Percentiles rank a stretch among this genome's conserved stretches.
phyloP scores from a whole-genome alignment of 2,797 vertebrate species.

The Betta splendens region DNA sequence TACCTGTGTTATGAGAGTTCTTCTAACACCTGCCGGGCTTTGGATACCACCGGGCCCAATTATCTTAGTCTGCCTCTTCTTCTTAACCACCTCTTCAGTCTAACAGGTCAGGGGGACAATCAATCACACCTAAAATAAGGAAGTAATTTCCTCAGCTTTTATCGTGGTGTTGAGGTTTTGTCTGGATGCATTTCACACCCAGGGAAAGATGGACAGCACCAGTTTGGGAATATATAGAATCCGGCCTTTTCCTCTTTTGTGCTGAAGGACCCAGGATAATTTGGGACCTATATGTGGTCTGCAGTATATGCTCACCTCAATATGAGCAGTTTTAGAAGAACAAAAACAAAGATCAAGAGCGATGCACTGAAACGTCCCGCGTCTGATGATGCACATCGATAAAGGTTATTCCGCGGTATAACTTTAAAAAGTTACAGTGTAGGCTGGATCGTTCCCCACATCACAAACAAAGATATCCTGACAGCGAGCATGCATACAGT shows the following conservation, averaged over 20 bases:
- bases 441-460: slow-evolving; percentile 50
- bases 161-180: slow-evolving; percentile 67
- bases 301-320: slow-evolving; percentile 46
- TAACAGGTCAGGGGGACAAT: slow-evolving; percentile 80
- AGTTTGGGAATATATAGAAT: slow-evolving; percentile 57
- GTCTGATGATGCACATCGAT: slow-evolving; percentile 39
- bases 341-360: slow-evolving; percentile 42
- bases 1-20: slow-evolving; percentile 68
- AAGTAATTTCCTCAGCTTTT: slow-evolving; percentile 78
- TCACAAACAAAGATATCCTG: slow-evolving; percentile 34
- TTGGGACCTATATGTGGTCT: slow-evolving; percentile 52
- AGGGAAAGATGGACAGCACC: slow-evolving; percentile 48
- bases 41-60: slow-evolving; percentile 81
- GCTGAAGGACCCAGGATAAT: slow-evolving; percentile 51
- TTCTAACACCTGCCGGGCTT: slow-evolving; percentile 77
- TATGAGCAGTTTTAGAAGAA: slow-evolving; percentile 32
- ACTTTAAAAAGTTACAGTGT: slow-evolving; percentile 53
- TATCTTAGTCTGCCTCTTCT: slow-evolving; percentile 75
- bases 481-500: slow-evolving; percentile 23
- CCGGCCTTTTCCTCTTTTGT: slow-evolving; percentile 55
- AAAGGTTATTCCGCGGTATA: slow-evolving; percentile 49
- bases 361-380: slow-evolving; percentile 19
- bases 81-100: slow-evolving; percentile 77
- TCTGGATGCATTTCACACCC: slow-evolving; percentile 69
- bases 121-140: slow-evolving; percentile 82